These are phyloP conservation scores for Seira ritae DNA, from an alignment of 2,888 invertebrate species.

Conservation along the genomic window DNA sequence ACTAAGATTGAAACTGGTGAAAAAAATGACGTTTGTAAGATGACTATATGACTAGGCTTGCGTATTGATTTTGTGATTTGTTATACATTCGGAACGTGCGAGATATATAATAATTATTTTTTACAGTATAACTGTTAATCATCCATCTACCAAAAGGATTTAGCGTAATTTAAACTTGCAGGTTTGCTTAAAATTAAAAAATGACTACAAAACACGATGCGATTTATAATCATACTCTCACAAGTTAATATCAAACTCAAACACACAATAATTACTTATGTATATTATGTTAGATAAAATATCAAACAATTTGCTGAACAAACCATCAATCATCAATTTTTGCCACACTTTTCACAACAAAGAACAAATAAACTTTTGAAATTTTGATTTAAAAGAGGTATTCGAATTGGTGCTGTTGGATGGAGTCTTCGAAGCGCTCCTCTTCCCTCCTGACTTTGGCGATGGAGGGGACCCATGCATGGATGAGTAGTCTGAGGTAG, in stretches of 20 bases:
- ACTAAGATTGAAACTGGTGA: background rate
- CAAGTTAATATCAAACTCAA: too few relatives aligned
- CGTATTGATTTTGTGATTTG: slow-evolving; percentile 25
- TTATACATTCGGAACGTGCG: too few relatives aligned
- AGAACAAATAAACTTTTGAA: slow-evolving; percentile 66
- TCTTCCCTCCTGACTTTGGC: slow-evolving; percentile 56
- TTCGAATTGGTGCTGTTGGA: slow-evolving; percentile 53
- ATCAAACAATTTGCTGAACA: background rate
- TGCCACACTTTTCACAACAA: slow-evolving; percentile 49
- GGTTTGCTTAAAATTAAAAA: too few relatives aligned
- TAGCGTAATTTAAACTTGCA: too few relatives aligned
- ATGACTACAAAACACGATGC: too few relatives aligned
- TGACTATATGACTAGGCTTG: slow-evolving; percentile 45
- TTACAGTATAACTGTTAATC: too few relatives aligned
- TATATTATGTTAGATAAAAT: background rate
- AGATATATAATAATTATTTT: too few relatives aligned
- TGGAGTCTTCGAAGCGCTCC: slow-evolving; percentile 49
- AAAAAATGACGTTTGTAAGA: background rate
- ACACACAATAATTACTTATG: too few relatives aligned
- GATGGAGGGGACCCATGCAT: slow-evolving; percentile 71
- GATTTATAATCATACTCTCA: too few relatives aligned
- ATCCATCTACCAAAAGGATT: too few relatives aligned
- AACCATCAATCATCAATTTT: background rate
- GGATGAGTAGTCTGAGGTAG: slow-evolving; percentile 71
- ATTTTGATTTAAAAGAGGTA: slow-evolving; percentile 51